Conservation (phyloP, 2,888 invertebrate genomes). For the Agrochola lota region DNA sequence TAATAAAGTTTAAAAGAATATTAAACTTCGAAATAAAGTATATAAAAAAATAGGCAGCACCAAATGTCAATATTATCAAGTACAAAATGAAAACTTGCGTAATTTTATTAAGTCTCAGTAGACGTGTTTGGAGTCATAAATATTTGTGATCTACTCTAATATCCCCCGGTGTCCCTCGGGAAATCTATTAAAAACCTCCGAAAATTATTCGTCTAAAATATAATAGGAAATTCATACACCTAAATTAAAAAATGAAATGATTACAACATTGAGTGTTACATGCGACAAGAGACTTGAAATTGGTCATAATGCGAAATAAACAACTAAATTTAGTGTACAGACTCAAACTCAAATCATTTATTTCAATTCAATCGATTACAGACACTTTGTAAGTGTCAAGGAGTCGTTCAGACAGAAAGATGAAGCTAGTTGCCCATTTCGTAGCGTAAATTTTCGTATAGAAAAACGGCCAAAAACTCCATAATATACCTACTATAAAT, state of each 20-base stretch:
- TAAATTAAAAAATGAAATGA: slow-evolving; percentile 14
- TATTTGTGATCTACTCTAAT: slow-evolving; percentile 37
- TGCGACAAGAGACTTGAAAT: neutral
- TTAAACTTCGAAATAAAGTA: neutral
- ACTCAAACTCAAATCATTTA: neutral
- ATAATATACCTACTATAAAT: no score
- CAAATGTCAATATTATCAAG: neutral
- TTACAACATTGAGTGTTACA: neutral
- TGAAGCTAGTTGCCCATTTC: neutral
- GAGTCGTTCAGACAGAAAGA: neutral
- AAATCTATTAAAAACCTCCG: slow-evolving; percentile 38
- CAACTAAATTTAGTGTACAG: neutral
- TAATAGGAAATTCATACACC: neutral
- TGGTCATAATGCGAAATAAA: neutral
- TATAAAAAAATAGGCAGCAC: neutral
- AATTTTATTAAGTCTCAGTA: slow-evolving; percentile 6
- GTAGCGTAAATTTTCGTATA: neutral
- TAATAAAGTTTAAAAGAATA: neutral
- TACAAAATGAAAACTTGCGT: slow-evolving; percentile 5
- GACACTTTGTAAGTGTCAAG: no score
- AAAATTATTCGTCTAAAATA: slow-evolving; percentile 16
- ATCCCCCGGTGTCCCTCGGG: slow-evolving; percentile 21
- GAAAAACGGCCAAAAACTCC: neutral
- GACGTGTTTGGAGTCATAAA: slow-evolving; percentile 31
- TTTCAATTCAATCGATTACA: neutral